phyloP scores from a whole-genome alignment of 2,888 invertebrate species.

The Antheraea yamamai region DNA sequence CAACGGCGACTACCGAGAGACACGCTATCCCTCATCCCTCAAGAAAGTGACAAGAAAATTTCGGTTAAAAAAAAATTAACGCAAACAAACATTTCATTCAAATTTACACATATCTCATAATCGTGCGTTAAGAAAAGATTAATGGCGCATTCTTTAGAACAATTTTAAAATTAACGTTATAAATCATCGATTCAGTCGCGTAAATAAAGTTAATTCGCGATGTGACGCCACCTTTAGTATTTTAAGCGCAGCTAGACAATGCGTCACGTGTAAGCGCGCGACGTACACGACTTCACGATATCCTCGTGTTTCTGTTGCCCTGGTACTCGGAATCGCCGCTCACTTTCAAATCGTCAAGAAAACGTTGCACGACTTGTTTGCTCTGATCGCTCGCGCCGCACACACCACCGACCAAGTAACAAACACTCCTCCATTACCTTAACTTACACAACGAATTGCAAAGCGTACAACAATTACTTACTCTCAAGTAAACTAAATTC shows the following conservation, averaged over 20 bases:
- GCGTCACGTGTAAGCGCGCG: conserved; percentile 2
- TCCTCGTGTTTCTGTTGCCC: conserved; percentile 47
- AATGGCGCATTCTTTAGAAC: conserved; percentile 6
- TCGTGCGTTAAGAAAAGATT: conserved; percentile 7
- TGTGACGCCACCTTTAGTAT: conserved; percentile 18
- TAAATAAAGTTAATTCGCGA: conserved; percentile 13
- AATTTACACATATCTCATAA: conserved; percentile 4
- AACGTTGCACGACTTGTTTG: conserved; percentile 28
- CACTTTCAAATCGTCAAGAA: conserved; percentile 63
- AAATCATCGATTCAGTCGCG: conserved; percentile 12
- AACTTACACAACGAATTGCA: background rate
- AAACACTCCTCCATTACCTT: background rate
- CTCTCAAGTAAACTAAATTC: background rate
- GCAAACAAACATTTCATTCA: conserved; percentile 7
- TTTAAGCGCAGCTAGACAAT: conserved; percentile 10
- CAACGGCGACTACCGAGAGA: no score
- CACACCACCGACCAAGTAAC: background rate
- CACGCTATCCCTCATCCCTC: no score
- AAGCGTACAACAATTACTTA: background rate
- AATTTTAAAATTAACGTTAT: background rate
- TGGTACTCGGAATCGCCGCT: conserved; percentile 55
- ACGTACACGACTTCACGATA: conserved; percentile 28
- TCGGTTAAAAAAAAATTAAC: background rate
- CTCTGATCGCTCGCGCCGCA: background rate
- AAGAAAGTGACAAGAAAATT: background rate